Percentiles rank a stretch among this genome's conserved stretches.
These are phyloP conservation scores for Drosophila hamatofila DNA, from an alignment of 2,888 invertebrate species.

Conservation along the genomic window DNA sequence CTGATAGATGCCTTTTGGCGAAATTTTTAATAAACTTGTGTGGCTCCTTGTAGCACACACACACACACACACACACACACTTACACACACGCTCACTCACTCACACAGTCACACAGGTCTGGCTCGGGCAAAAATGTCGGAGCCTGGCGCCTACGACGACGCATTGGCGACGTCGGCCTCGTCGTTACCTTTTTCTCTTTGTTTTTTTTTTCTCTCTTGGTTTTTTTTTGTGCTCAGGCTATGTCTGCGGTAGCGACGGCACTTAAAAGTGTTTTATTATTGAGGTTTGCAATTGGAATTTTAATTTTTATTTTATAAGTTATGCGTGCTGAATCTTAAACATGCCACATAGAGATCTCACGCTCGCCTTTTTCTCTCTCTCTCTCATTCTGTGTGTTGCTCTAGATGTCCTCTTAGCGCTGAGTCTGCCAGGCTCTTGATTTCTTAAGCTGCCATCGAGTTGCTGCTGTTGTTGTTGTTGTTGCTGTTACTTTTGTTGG, in stretches of 20 bases:
- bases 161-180: slow-evolving; percentile 22
- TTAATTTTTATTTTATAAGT: slow-evolving; percentile 80
- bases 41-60: slow-evolving; percentile 28
- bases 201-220: slow-evolving; percentile 15
- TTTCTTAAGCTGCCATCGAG: slow-evolving; percentile 43
- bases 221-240: slow-evolving; percentile 18
- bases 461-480: slow-evolving; percentile 22
- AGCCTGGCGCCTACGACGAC: slow-evolving; percentile 35
- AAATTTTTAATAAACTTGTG: slow-evolving; percentile 76
- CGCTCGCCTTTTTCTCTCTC: background rate
- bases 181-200: slow-evolving; percentile 17
- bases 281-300: slow-evolving; percentile 76
- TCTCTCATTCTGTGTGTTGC: background rate
- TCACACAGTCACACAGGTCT: slow-evolving; percentile 24
- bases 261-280: slow-evolving; percentile 78
- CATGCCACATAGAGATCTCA: slow-evolving; percentile 52
- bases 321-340: slow-evolving; percentile 75
- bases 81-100: slow-evolving; percentile 7
- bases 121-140: slow-evolving; percentile 14
- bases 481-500: slow-evolving; percentile 40
- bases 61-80: slow-evolving; percentile 15
- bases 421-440: slow-evolving; percentile 36
- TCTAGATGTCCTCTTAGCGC: slow-evolving; percentile 19
- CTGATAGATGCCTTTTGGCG: slow-evolving; percentile 75
- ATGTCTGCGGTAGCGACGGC: slow-evolving; percentile 40